Evolutionary conservation across 2,113 vertebrate genomes (phyloP), one percentile per base, ranked within the genome.

Genomic region (Scalopus aquaticus): DNA sequence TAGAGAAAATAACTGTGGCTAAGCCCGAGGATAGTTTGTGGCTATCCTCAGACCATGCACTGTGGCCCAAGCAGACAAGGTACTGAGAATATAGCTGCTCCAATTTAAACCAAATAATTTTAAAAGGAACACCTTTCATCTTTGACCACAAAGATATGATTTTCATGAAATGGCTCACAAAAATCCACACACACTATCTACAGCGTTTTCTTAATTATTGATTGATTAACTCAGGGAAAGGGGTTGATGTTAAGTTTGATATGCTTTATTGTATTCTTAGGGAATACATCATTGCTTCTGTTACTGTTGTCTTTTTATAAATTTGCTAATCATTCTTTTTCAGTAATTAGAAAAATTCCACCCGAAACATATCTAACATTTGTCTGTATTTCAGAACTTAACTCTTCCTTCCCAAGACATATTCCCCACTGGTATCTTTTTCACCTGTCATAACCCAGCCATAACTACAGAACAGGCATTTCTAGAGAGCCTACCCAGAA

Each of bases 301-400:
- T 56, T 28, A 84, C 15, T 58, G 9, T 28, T 81, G 67, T 20
- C 51, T 86, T 90, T 81, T 76, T 72, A 58, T 54, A 77, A 87
- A 15, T 89, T 32, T 87, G 86, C 58, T 80, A 90, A 62, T 39
- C 67, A 67, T 42, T 77, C 16, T 26, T 74, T 80, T 93, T 77
- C 24, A 49, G 22, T 72, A 91, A 72, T 93, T 91, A 22, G 82
- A 88, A 73, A 91, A 91, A 51, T 56, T 65, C 37, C 39, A 72
- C 46, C 64, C n/a, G 77, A 81, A 80, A 88, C 19, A 93, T 32
- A 87, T 70, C 58, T 54, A 87, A 82, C n/a, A 54, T 86, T 51
- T 78, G 49, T 86, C 49, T 82, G 0, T 64, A 42, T 84, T 81
- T 96, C 70, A 67, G 20, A 92, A 70, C 9, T 90, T 73, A 84